A percentile compares a stretch with the other conserved stretches of the same genome.
Conservation (phyloP, 2,797 vertebrate genomes). For the Sus cebifrons region DNA sequence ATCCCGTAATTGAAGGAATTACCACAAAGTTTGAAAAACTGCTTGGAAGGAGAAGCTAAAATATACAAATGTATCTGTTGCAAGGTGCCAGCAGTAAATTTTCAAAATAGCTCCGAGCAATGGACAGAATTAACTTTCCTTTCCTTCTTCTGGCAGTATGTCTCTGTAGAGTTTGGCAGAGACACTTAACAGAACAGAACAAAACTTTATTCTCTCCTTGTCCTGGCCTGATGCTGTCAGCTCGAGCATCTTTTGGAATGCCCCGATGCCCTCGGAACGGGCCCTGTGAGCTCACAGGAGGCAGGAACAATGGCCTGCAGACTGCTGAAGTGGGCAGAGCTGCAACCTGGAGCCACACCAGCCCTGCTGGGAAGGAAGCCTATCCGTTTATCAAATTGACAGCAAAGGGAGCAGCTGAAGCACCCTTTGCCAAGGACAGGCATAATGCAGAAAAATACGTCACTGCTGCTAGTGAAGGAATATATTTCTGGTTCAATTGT, state of each 20-base stretch:
- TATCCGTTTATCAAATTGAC: conserved; percentile 82
- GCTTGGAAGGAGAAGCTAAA: conserved; percentile 73
- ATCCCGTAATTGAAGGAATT: conserved; percentile 54
- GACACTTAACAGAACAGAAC: conserved; percentile 70
- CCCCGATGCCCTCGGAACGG: not conserved
- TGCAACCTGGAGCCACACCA: conserved; percentile 74
- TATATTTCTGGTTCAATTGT: conserved; percentile 72
- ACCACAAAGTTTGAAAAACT: conserved; percentile 35
- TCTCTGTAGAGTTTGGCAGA: conserved; percentile 75
- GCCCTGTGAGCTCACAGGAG: not conserved
- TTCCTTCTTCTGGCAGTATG: conserved; percentile 70
- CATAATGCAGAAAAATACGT: conserved; percentile 79
- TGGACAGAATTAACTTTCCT: conserved; percentile 74
- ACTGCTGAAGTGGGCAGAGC: conserved; percentile 68
- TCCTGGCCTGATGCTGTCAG: conserved; percentile 28
- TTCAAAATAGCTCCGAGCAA: conserved; percentile 68
- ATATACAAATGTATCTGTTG: conserved; percentile 66
- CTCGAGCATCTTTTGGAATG: conserved; percentile 52
- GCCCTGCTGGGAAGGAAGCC: conserved; percentile 80
- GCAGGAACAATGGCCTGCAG: conserved; percentile 54
- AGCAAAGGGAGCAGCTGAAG: conserved; percentile 68
- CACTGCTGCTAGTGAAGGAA: conserved; percentile 71
- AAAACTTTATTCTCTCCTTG: conserved; percentile 79
- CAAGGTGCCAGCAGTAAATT: conserved; percentile 69
- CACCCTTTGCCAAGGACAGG: conserved; percentile 76